phyloP scores from a whole-genome alignment of 2,888 invertebrate genomes.

The Ectemnius continuus region DNA sequence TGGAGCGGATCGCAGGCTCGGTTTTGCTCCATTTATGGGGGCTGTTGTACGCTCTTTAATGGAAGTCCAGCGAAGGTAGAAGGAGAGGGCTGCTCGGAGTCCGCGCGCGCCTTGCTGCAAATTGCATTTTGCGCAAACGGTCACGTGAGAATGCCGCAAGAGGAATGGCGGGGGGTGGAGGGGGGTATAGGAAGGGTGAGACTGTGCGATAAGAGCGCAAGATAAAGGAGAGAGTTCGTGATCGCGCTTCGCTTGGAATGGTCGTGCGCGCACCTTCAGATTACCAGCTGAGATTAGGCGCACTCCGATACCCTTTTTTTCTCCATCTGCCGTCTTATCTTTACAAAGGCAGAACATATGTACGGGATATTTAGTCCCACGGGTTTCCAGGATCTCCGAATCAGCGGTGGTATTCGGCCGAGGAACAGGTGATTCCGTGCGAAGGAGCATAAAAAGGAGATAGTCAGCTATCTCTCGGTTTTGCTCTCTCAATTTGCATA shows the following conservation, averaged over 20 bases:
- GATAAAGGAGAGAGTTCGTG: not conserved
- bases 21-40: slow-evolving; percentile 6
- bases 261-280: slow-evolving; percentile 1
- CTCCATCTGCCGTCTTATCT: not conserved
- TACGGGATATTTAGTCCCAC: not conserved
- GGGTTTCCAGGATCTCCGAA: no score
- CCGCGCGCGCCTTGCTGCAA: not conserved
- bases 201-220: not conserved
- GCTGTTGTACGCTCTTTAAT: not conserved
- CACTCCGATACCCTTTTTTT: not conserved
- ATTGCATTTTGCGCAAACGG: not conserved
- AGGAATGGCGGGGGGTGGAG: no score
- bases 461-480: no score
- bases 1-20: not conserved
- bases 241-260: not conserved
- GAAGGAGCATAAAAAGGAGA: no score
- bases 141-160: not conserved
- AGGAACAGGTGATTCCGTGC: no score
- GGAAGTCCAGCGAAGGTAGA: slow-evolving; percentile 1
- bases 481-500: slow-evolving; percentile 55
- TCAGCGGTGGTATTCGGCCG: no score
- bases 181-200: not conserved
- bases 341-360: not conserved
- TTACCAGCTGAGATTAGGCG: not conserved
- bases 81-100: not conserved